These are phyloP conservation scores for Mactromeris polynyma DNA, from an alignment of 2,888 invertebrate species.

Conservation along the genomic window DNA sequence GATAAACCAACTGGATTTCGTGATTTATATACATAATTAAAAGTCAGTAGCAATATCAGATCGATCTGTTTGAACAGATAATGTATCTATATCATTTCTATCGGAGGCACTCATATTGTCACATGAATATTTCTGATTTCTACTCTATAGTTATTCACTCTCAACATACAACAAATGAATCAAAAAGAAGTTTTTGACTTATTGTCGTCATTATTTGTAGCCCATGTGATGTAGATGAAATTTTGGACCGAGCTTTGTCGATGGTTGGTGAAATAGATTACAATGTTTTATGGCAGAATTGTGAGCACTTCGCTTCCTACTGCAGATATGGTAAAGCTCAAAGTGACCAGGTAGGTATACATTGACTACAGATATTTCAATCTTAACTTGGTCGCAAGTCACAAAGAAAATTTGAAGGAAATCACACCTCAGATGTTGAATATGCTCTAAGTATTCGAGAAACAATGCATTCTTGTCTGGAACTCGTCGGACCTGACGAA, in stretches of 20 bases:
- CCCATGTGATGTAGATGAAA: conserved; percentile 6
- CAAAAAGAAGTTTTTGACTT: too few species aligned
- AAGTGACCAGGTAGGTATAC: conserved; percentile 89
- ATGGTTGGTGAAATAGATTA: conserved; percentile 85
- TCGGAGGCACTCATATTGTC: too few species aligned
- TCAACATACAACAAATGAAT: too few species aligned
- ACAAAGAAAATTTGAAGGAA: too few species aligned
- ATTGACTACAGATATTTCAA: not conserved
- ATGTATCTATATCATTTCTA: too few species aligned
- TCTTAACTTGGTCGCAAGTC: not conserved
- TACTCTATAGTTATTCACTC: too few species aligned
- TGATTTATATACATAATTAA: too few species aligned
- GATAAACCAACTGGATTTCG: too few species aligned
- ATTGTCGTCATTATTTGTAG: too few species aligned
- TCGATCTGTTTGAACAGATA: too few species aligned
- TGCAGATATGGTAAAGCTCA: conserved; percentile 84
- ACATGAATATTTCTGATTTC: too few species aligned
- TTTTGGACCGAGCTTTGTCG: conserved; percentile 75
- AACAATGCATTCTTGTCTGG: not conserved
- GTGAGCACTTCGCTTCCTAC: conserved; percentile 87
- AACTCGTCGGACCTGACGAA: not conserved
- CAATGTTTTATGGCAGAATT: conserved; percentile 85
- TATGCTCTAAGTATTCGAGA: not conserved
- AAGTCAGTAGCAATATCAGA: too few species aligned
- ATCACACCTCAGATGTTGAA: not conserved